Evolutionary conservation across 2,888 invertebrate genomes (phyloP), one percentile per base, ranked within the genome.

Genomic region (Sepioteuthis lessoniana): DNA sequence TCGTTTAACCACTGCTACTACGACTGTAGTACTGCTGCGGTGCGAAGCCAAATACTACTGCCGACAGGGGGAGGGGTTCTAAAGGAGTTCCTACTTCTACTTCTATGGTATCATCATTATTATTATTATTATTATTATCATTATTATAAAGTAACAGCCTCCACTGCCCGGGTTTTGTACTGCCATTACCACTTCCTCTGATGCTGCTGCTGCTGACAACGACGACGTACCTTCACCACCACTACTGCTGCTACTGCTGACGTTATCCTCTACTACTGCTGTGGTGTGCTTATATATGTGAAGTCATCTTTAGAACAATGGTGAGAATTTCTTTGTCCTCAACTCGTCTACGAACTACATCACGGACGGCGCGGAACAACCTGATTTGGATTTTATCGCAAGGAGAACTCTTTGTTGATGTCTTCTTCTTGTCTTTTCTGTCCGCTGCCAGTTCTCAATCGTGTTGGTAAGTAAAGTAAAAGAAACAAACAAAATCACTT

Each of bases 311-410:
- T 46, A 3, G 47, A 92, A 92, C 92, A 92, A 92, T 92, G 92
- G 92, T 92, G 92, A 92, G 92, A 92, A 46, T 92, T 92, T 92
- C 92, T 46, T 92, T 92, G 92, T 92, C 92, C 47, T 92, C 92
- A 42, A 31, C 46, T 47, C 47, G 47, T 46, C 92, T 92, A 92
- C 92, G 46, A 92, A 92, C 92, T 46, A 92, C 76, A 76, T n/a
- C 76, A 76, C 76, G 76, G 76, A 76, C 76, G 35, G 76, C 76
- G 76, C 76, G 16, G 76, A 47, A 47, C 92, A 92, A 47, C n/a
- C n/a, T 47, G 46, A 47, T 42, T 92, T 92, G 92, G 92, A 92
- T 92, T 92, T 92, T 92, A 92, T 92, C 47, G 42, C 42, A 92
- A 92, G 46, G 42, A 35, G 46, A 92, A 42, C 42, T 31, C 47